phyloP scores from a whole-genome alignment of 2,888 invertebrate species.

The Agriopis leucophaearia region DNA sequence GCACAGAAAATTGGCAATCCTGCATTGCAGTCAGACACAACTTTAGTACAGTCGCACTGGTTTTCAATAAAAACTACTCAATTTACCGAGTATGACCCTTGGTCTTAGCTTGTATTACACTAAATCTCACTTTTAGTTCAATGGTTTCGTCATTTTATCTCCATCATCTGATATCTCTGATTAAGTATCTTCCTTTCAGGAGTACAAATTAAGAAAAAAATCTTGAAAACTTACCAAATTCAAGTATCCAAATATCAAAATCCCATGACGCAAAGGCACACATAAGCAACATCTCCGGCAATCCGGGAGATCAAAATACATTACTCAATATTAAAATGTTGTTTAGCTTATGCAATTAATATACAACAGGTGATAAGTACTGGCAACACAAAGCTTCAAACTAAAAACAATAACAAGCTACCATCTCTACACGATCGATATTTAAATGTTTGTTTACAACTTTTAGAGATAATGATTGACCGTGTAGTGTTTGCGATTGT shows the following conservation, averaged over 20 bases:
- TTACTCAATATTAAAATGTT: slow-evolving; percentile 28
- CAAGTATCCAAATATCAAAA: slow-evolving; percentile 59
- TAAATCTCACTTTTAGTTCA: neutral
- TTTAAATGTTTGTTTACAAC: slow-evolving; percentile 20
- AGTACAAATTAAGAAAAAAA: neutral
- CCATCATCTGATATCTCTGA: neutral
- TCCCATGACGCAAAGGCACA: slow-evolving; percentile 62
- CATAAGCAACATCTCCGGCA: slow-evolving; percentile 62
- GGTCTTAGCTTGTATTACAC: too few relatives aligned
- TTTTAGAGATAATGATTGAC: slow-evolving; percentile 17
- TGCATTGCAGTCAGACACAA: too few relatives aligned
- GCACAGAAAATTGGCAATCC: too few relatives aligned
- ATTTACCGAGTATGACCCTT: too few relatives aligned
- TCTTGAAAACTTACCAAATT: slow-evolving; percentile 50
- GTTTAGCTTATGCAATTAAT: neutral
- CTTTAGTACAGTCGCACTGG: too few relatives aligned
- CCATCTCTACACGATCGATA: neutral
- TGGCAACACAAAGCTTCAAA: neutral
- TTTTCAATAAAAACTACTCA: too few relatives aligned
- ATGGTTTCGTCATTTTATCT: neutral
- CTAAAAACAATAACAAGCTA: slow-evolving; percentile 10
- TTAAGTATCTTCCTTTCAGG: neutral
- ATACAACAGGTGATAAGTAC: neutral
- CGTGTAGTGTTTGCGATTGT: slow-evolving; percentile 14
- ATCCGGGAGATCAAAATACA: slow-evolving; percentile 62